These are phyloP conservation scores for Cheilosia vernalis DNA, from an alignment of 2,888 invertebrate genomes.

Conservation along the genomic window DNA sequence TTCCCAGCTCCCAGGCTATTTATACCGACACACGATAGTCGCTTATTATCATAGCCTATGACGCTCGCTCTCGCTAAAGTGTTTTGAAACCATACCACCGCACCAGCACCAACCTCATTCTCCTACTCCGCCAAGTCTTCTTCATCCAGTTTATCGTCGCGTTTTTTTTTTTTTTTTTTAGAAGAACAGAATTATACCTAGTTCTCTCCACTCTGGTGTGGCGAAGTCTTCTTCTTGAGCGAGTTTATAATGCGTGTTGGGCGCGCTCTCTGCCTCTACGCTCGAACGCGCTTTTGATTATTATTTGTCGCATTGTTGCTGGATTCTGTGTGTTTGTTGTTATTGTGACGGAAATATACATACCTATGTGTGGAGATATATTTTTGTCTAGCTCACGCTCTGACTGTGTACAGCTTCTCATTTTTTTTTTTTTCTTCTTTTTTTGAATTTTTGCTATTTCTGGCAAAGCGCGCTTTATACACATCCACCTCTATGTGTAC, in stretches of 20 bases:
- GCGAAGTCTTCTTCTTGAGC: constrained; percentile 58
- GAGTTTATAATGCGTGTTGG: constrained; percentile 61
- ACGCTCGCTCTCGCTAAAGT: constrained; percentile 27
- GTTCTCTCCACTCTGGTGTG: constrained; percentile 37
- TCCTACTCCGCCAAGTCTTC: not conserved
- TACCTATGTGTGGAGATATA: constrained; percentile 17
- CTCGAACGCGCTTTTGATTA: constrained; percentile 63
- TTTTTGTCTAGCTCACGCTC: constrained; percentile 63
- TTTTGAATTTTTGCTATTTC: constrained; percentile 63
- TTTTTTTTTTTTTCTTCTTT: constrained; percentile 22
- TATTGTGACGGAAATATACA: constrained; percentile 56
- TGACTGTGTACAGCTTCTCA: constrained; percentile 67
- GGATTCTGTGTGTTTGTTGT: constrained; percentile 53
- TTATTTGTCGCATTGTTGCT: constrained; percentile 70
- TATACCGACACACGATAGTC: constrained; percentile 50
- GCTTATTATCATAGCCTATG: constrained; percentile 55
- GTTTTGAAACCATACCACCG: constrained; percentile 40
- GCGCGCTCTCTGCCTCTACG: constrained; percentile 42
- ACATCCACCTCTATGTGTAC: constrained; percentile 62
- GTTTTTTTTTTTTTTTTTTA: not conserved
- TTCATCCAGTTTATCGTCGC: not conserved
- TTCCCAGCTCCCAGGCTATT: constrained; percentile 64
- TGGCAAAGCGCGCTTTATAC: constrained; percentile 71
- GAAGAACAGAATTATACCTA: not conserved
- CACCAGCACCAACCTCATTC: not conserved